phyloP scores from a whole-genome alignment of 1,140 invertebrate genomes.

The Hydropsyche tenuis region DNA sequence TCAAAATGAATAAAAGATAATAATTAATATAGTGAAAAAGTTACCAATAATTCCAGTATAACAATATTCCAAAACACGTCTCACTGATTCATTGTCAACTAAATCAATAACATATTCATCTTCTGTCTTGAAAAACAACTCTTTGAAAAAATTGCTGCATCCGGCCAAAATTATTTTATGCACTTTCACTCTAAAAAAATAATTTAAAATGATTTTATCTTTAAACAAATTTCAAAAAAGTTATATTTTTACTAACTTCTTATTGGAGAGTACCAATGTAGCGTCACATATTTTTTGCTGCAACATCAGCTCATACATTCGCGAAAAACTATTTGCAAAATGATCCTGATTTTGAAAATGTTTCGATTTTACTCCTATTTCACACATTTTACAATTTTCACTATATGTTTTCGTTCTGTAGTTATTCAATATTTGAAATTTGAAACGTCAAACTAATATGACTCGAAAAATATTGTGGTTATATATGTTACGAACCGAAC shows the following conservation, averaged over 20 bases:
- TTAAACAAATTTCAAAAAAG: not conserved
- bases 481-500: too few relatives aligned
- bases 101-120: not conserved
- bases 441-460: too few relatives aligned
- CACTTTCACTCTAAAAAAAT: not conserved
- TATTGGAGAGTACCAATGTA: not conserved
- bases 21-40: not conserved
- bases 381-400: not conserved
- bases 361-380: not conserved
- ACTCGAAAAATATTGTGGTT: too few relatives aligned
- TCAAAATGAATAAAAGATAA: not conserved
- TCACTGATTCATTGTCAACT: not conserved
- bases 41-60: slow-evolving; percentile 3
- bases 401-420: too few relatives aligned
- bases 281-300: not conserved
- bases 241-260: not conserved
- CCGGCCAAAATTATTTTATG: not conserved
- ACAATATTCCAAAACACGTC: slow-evolving; percentile 1
- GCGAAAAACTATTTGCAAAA: not conserved
- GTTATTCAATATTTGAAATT: too few relatives aligned
- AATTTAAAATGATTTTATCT: not conserved
- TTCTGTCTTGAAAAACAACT: not conserved
- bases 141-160: slow-evolving; percentile 10
- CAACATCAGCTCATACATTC: not conserved
- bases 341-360: not conserved